Conservation (phyloP, 2,888 invertebrate species). For the Lissocephala sabroskyi region DNA sequence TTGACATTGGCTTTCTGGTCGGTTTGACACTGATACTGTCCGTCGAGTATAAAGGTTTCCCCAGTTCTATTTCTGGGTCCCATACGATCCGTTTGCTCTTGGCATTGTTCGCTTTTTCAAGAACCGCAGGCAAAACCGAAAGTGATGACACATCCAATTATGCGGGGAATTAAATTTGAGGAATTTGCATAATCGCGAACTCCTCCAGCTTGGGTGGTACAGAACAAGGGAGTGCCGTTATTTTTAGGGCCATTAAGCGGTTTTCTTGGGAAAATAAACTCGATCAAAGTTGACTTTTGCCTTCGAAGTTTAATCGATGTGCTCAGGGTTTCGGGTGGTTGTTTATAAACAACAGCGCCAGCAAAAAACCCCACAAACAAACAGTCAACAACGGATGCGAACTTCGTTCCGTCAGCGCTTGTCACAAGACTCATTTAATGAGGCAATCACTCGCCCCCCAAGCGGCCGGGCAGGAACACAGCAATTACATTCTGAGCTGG, state of each 20-base stretch:
- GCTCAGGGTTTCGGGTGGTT: conserved; percentile 7
- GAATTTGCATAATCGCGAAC: background rate
- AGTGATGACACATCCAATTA: too few relatives aligned
- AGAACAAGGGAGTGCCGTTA: too few relatives aligned
- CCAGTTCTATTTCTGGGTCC: too few relatives aligned
- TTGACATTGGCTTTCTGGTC: conserved; percentile 53
- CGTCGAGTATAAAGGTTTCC: conserved; percentile 37
- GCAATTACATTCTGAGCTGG: too few relatives aligned
- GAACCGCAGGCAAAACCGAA: too few relatives aligned
- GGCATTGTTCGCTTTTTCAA: too few relatives aligned
- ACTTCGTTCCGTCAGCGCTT: conserved; percentile 44
- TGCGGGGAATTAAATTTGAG: background rate
- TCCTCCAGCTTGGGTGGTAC: too few relatives aligned
- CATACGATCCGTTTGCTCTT: too few relatives aligned
- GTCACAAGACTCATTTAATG: conserved; percentile 68
- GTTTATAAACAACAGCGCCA: too few relatives aligned
- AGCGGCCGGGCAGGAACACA: conserved; percentile 13
- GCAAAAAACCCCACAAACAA: conserved; percentile 2
- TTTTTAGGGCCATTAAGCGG: background rate
- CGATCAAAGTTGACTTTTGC: conserved; percentile 1
- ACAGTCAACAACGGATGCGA: conserved; percentile 11
- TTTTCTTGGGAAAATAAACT: background rate
- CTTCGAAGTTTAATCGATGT: conserved; percentile 43
- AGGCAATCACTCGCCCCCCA: conserved; percentile 57
- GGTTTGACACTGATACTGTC: conserved; percentile 42